A percentile compares a stretch with the other conserved stretches of the same genome.
phyloP scores from a whole-genome alignment of 2,113 vertebrate species.

The Typhlomys cinereus region DNA sequence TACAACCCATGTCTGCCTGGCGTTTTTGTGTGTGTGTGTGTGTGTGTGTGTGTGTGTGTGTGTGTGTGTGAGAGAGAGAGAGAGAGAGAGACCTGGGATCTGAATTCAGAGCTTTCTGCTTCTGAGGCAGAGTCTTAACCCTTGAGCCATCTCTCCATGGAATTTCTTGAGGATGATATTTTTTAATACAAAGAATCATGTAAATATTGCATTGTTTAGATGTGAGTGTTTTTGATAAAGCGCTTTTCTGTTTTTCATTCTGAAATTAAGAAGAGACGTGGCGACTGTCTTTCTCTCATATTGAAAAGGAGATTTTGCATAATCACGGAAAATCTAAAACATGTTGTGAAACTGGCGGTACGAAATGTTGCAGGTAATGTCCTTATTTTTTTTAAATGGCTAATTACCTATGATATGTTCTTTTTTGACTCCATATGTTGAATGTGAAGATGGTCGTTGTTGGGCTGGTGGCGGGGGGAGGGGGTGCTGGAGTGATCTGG shows the following conservation, averaged over 20 bases:
- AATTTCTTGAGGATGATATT: constrained; percentile 11
- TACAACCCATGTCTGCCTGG: no score
- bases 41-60: no score
- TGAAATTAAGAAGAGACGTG: constrained; percentile 82
- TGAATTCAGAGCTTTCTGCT: no score
- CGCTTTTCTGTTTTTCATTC: constrained; percentile 31
- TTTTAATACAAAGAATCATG: constrained; percentile 11
- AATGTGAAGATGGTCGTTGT: background rate
- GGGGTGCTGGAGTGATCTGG: background rate
- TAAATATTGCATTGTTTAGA: background rate
- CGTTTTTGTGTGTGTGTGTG: no score
- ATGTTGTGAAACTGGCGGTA: constrained; percentile 81
- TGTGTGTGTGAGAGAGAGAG: no score
- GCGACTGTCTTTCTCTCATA: constrained; percentile 87
- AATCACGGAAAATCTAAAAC: constrained; percentile 87
- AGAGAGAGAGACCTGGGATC: no score
- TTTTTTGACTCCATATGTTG: background rate
- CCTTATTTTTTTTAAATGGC: constrained; percentile 6
- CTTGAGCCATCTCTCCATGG: background rate
- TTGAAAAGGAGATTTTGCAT: constrained; percentile 86
- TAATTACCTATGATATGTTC: background rate
- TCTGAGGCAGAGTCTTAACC: no score
- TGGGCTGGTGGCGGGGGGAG: background rate
- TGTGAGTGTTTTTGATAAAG: background rate
- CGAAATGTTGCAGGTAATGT: constrained; percentile 86